Percentiles rank a stretch among this genome's conserved stretches.
These are phyloP conservation scores for Podargus strigoides DNA, from an alignment of 2,797 vertebrate species.

Conservation along the genomic window DNA sequence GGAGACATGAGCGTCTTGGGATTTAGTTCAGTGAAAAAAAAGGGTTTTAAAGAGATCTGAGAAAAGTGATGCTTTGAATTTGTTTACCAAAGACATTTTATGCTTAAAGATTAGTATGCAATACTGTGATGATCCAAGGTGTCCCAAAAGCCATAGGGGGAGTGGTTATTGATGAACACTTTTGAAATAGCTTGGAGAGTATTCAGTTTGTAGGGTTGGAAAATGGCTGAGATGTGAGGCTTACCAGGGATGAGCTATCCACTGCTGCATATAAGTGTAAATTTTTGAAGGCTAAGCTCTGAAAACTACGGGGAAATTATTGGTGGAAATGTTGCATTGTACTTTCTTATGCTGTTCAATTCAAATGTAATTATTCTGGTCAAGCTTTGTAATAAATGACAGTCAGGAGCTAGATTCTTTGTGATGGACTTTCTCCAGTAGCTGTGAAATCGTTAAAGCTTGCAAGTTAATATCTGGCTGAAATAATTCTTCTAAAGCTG, in stretches of 20 bases:
- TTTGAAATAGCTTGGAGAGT: not conserved
- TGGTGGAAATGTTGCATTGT: not conserved
- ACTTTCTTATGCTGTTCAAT: not conserved
- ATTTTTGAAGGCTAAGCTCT: not conserved
- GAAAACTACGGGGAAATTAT: not conserved
- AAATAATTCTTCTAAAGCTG: not conserved
- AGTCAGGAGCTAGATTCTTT: not conserved
- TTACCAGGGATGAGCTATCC: not conserved
- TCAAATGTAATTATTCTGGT: not conserved
- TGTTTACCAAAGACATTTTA: not conserved
- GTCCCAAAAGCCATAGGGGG: not conserved
- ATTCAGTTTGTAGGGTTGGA: not conserved
- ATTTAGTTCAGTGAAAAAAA: not conserved
- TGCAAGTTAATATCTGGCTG: not conserved
- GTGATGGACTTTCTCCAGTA: not conserved
- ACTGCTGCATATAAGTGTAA: not conserved
- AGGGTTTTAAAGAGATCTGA: not conserved
- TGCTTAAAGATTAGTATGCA: not conserved
- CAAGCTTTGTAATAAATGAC: not conserved
- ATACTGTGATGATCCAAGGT: not conserved
- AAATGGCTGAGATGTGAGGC: accelerated
- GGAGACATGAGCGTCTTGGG: not conserved
- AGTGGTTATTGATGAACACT: not conserved
- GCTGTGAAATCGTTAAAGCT: not conserved
- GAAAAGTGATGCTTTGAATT: not conserved